Percentiles rank a stretch among this genome's conserved stretches.
Evolutionary conservation across 2,797 vertebrate species (phyloP).

Genomic region (Tapirus indicus): DNA sequence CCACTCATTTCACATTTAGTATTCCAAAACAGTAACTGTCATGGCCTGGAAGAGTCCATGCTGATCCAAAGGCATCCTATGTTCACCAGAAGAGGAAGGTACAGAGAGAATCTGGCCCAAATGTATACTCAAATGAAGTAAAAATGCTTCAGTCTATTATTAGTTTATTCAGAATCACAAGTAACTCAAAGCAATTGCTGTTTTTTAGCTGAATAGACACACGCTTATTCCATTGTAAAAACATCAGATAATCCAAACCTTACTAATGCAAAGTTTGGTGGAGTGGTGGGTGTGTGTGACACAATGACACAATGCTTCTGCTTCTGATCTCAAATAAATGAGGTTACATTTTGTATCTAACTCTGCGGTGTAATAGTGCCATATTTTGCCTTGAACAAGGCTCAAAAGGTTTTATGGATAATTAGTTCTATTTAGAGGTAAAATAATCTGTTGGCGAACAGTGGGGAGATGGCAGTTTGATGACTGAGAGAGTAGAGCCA

Average conservation of each 20-base stretch:
- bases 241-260: constrained; percentile 1
- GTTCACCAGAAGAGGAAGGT: not conserved
- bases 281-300: not conserved
- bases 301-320: not conserved
- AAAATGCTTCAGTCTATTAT: not conserved
- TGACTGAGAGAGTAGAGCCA: not conserved
- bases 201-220: constrained; percentile 1
- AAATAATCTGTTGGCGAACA: not conserved
- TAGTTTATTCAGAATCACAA: constrained; percentile 59
- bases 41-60: not conserved
- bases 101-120: not conserved
- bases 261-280: not conserved
- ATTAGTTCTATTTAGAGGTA: not conserved
- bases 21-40: constrained; percentile 31
- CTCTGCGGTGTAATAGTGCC: not conserved
- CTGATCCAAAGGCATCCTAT: not conserved
- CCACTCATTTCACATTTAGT: constrained; percentile 10
- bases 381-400: not conserved
- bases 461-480: not conserved
- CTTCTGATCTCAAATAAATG: not conserved
- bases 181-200: not conserved
- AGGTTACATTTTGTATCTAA: not conserved
- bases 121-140: not conserved
- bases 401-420: not conserved
- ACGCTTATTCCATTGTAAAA: not conserved